Percentiles rank a stretch among this genome's conserved stretches.
Conservation (phyloP, 2,797 vertebrate species). For the Enteromius treurensis region DNA sequence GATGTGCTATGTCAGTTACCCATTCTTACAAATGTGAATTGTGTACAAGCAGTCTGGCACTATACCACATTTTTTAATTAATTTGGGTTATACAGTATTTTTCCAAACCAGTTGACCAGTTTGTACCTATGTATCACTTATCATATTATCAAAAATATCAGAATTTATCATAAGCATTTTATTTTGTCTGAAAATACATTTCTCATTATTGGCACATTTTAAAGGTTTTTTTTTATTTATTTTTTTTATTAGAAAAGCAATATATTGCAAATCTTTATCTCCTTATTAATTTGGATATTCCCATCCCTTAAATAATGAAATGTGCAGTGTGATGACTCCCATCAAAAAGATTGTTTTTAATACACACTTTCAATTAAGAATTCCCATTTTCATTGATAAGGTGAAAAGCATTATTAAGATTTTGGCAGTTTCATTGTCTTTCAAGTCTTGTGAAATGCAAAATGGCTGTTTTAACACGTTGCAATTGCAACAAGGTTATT, state of each 20-base stretch:
- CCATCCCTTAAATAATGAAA: neutral
- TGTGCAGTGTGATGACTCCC: neutral
- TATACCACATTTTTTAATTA: neutral
- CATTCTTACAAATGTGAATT: neutral
- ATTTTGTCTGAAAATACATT: neutral
- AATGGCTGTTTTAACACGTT: slow-evolving; percentile 66
- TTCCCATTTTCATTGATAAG: slow-evolving; percentile 29
- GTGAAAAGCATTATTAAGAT: slow-evolving; percentile 53
- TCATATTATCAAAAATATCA: neutral
- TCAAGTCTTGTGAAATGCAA: slow-evolving; percentile 69
- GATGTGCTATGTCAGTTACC: neutral
- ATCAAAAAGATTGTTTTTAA: slow-evolving; percentile 22
- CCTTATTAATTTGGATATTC: neutral
- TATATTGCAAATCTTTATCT: neutral
- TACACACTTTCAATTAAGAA: slow-evolving; percentile 50
- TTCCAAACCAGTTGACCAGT: neutral
- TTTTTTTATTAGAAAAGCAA: neutral
- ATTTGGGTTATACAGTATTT: neutral
- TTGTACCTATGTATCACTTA: neutral
- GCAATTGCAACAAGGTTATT: slow-evolving; percentile 66
- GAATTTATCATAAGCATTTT: neutral
- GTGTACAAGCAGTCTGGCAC: neutral
- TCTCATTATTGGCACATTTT: neutral
- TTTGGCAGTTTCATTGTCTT: slow-evolving; percentile 49
- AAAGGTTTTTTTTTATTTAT: neutral